A percentile compares a stretch with the other conserved stretches of the same genome.
These are phyloP conservation scores for Tipula lateralis DNA, from an alignment of 2,888 invertebrate species.

Conservation along the genomic window DNA sequence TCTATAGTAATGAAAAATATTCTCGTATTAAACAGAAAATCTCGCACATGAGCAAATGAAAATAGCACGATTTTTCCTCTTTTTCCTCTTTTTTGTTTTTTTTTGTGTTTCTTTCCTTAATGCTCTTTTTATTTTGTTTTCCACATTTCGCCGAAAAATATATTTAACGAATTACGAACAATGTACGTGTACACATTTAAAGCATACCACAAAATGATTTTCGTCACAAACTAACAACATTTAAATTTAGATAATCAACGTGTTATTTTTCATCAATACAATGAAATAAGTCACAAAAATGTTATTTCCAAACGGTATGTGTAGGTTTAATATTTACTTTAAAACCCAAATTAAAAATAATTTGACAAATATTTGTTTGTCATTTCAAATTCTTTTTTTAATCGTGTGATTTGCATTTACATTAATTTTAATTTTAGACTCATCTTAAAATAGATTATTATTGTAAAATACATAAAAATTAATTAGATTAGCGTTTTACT, in stretches of 20 bases:
- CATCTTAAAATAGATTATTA: not conserved
- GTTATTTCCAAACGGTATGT: not conserved
- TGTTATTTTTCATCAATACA: not conserved
- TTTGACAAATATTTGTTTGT: not conserved
- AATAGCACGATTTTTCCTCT: slow-evolving; percentile 11
- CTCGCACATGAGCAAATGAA: not conserved
- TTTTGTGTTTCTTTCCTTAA: not conserved
- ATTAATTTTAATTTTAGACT: not conserved
- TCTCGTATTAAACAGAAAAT: not conserved
- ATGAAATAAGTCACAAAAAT: not conserved
- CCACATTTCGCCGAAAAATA: not conserved
- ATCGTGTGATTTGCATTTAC: not conserved
- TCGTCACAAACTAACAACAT: not conserved
- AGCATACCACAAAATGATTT: not conserved
- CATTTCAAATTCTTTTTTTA: not conserved
- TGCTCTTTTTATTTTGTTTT: not conserved
- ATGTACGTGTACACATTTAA: not conserved
- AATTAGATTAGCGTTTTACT: not conserved
- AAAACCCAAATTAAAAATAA: not conserved
- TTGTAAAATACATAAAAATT: not conserved
- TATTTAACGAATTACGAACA: not conserved
- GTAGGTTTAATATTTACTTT: not conserved
- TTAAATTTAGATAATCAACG: not conserved
- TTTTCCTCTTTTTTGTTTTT: not conserved
- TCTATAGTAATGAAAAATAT: not conserved